A percentile compares a stretch with the other conserved stretches of the same genome.
These are phyloP conservation scores for Pherbina coryleti DNA, from an alignment of 2,888 invertebrate genomes.

Conservation along the genomic window DNA sequence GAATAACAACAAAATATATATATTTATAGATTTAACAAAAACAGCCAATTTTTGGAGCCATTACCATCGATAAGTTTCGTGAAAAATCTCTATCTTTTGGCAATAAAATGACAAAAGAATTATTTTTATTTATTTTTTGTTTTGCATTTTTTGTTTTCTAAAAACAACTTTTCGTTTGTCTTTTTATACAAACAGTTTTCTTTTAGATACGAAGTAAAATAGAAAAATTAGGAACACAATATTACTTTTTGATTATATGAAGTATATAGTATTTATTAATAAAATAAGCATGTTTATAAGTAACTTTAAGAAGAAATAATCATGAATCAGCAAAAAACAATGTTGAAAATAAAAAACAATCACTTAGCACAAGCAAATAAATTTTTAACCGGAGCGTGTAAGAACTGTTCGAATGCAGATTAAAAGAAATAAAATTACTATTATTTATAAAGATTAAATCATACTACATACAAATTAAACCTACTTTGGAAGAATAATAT, in stretches of 20 bases:
- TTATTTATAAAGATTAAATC: too few species aligned
- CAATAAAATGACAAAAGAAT: conserved; percentile 71
- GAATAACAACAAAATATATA: conserved; percentile 65
- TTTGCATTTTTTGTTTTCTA: conserved; percentile 39
- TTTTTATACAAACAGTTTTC: conserved; percentile 21
- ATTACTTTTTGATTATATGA: conserved; percentile 67
- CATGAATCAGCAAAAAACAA: too few species aligned
- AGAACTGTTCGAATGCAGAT: too few species aligned
- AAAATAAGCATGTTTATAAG: neutral
- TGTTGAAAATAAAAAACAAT: too few species aligned
- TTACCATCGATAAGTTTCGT: conserved; percentile 71
- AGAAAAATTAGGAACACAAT: conserved; percentile 58
- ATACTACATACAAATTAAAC: too few species aligned
- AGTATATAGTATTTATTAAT: conserved; percentile 24
- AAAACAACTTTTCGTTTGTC: neutral
- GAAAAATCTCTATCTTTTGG: conserved; percentile 70
- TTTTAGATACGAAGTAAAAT: conserved; percentile 42
- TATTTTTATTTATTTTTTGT: conserved; percentile 55
- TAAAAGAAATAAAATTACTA: too few species aligned
- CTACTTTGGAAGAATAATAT: too few species aligned
- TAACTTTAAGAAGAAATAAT: too few species aligned
- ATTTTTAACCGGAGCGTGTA: too few species aligned
- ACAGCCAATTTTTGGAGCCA: conserved; percentile 70
- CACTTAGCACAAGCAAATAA: too few species aligned
- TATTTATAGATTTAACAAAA: conserved; percentile 48